A percentile compares a stretch with the other conserved stretches of the same genome.
Conservation (phyloP, 2,888 invertebrate species). For the Pyrgus malvae region DNA sequence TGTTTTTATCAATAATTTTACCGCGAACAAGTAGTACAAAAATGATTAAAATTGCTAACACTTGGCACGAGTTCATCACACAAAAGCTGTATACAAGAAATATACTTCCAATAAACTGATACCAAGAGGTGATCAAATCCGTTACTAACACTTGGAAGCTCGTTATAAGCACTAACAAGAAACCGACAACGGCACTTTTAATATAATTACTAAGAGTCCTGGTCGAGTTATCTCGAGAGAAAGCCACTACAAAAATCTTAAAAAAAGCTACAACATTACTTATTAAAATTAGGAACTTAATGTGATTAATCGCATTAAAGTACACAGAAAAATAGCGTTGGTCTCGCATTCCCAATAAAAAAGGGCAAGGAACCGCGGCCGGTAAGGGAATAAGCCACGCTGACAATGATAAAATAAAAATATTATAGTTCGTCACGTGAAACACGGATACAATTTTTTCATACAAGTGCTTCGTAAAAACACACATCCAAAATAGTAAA, state of each 20-base stretch:
- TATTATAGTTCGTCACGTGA: slow-evolving; percentile 38
- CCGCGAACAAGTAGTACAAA: slow-evolving; percentile 34
- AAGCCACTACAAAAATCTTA: slow-evolving; percentile 50
- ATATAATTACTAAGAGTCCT: slow-evolving; percentile 38
- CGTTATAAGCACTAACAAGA: slow-evolving; percentile 50
- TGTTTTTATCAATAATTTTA: neutral
- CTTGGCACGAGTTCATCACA: slow-evolving; percentile 48
- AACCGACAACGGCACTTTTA: slow-evolving; percentile 46
- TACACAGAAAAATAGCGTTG: slow-evolving; percentile 29
- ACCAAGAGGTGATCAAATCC: slow-evolving; percentile 43
- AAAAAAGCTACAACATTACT: slow-evolving; percentile 51
- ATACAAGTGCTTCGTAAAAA: slow-evolving; percentile 61
- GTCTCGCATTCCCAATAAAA: slow-evolving; percentile 30
- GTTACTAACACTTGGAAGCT: slow-evolving; percentile 55
- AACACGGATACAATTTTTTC: slow-evolving; percentile 59
- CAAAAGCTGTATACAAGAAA: slow-evolving; percentile 38
- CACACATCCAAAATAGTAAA: slow-evolving; percentile 56
- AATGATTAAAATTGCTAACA: slow-evolving; percentile 41
- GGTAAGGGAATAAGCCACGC: slow-evolving; percentile 51
- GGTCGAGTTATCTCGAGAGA: slow-evolving; percentile 32
- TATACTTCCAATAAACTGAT: slow-evolving; percentile 25
- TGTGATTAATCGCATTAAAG: slow-evolving; percentile 45
- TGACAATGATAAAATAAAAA: slow-evolving; percentile 38
- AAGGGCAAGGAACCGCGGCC: slow-evolving; percentile 43
- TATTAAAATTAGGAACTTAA: slow-evolving; percentile 50